phyloP scores from a whole-genome alignment of 2,888 invertebrate genomes.

The Phaonia tiefii region DNA sequence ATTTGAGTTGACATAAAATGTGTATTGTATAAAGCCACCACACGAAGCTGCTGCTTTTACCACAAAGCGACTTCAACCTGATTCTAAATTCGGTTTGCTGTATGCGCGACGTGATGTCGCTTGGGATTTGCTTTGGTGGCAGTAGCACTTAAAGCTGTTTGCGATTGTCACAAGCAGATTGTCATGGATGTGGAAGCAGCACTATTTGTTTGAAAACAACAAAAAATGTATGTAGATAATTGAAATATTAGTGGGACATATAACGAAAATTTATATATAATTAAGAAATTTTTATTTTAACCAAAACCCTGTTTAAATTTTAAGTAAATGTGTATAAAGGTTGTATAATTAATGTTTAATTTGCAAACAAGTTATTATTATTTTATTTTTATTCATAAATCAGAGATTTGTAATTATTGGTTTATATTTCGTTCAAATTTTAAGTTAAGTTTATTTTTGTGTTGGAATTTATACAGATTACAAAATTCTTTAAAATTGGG shows the following conservation, averaged over 20 bases:
- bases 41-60: too few species aligned
- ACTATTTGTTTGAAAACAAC: not conserved
- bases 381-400: slow-evolving; percentile 1
- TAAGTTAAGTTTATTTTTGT: too few species aligned
- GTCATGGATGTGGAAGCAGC: not conserved
- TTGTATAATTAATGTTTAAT: slow-evolving; percentile 59
- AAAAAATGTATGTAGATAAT: slow-evolving; percentile 29
- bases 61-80: too few species aligned
- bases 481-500: not conserved
- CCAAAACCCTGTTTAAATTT: slow-evolving; percentile 26
- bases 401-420: not conserved
- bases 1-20: slow-evolving; percentile 43
- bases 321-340: slow-evolving; percentile 53
- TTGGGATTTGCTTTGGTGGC: too few species aligned
- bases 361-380: not conserved
- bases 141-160: too few species aligned
- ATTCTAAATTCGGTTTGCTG: too few species aligned
- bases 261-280: too few species aligned
- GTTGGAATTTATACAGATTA: not conserved
- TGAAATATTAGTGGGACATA: not conserved
- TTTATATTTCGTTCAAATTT: not conserved
- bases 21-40: slow-evolving; percentile 25
- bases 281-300: slow-evolving; percentile 14
- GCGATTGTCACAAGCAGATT: not conserved
- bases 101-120: too few species aligned